Evolutionary conservation across 2,113 vertebrate species (phyloP).

Genomic region (Empidonax alnorum): DNA sequence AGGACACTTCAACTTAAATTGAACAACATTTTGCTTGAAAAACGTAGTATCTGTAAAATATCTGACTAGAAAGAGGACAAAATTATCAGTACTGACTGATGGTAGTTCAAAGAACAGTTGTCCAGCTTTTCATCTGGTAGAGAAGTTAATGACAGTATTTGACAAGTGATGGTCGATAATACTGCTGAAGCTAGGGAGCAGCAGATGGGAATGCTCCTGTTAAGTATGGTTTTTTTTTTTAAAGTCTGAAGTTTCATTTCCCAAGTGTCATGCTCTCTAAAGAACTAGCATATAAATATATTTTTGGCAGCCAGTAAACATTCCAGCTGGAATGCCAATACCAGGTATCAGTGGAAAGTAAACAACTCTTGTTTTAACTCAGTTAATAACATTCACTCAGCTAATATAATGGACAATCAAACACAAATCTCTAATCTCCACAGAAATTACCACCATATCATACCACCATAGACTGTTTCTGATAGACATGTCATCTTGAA

Average conservation of each 20-base stretch:
- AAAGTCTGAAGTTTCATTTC: not conserved
- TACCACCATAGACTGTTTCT: not conserved
- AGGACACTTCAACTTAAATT: not conserved
- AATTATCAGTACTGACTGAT: not conserved
- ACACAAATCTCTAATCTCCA: not conserved
- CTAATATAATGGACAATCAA: not conserved
- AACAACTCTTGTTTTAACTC: not conserved
- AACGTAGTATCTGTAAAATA: not conserved
- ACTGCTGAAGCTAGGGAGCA: not conserved
- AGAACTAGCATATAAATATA: not conserved
- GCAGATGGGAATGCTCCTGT: not conserved
- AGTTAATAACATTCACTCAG: not conserved
- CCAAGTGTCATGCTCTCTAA: not conserved
- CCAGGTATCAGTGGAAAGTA: not conserved
- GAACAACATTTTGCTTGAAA: not conserved
- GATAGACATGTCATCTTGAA: not conserved
- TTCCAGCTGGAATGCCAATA: not conserved
- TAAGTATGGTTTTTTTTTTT: not conserved
- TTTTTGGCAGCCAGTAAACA: not conserved
- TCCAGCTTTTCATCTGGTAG: not conserved
- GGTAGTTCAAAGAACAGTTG: not conserved
- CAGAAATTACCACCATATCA: not conserved
- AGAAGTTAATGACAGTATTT: not conserved
- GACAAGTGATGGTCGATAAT: not conserved
- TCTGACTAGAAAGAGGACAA: not conserved